These are phyloP conservation scores for Cyprinodon diabolis DNA, from an alignment of 2,797 vertebrate species.

Conservation along the genomic window DNA sequence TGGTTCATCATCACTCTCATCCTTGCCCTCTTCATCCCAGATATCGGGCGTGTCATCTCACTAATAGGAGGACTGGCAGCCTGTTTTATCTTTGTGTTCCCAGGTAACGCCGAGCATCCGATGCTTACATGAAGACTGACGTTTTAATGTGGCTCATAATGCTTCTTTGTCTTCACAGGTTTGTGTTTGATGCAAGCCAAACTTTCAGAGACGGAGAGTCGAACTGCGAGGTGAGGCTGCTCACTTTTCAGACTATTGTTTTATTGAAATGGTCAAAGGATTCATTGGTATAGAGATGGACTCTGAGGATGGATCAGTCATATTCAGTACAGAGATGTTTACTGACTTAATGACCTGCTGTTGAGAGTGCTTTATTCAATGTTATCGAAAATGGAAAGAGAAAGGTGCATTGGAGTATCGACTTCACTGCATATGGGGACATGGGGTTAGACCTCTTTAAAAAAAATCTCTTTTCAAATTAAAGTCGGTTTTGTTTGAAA, in stretches of 20 bases:
- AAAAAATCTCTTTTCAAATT: no score
- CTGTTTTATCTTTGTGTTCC: constrained; percentile 97
- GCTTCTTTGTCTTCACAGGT: constrained; percentile 73
- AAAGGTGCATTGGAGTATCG: no score
- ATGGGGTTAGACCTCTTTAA: no score
- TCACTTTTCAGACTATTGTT: neutral
- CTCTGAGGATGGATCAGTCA: no score
- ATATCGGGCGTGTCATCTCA: constrained; percentile 95
- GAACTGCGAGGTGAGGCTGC: constrained; percentile 83
- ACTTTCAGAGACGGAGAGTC: constrained; percentile 88
- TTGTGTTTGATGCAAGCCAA: constrained; percentile 93
- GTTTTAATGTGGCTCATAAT: neutral
- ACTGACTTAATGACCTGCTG: no score
- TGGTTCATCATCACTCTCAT: constrained; percentile 94
- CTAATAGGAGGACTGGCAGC: constrained; percentile 94
- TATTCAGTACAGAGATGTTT: no score
- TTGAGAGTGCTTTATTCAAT: no score
- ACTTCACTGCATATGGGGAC: no score
- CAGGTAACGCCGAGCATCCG: constrained; percentile 72
- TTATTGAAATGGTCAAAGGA: neutral
- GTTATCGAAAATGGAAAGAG: no score
- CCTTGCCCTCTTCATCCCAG: constrained; percentile 95
- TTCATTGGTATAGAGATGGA: neutral
- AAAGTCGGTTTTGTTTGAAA: no score
- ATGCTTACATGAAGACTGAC: neutral